Evolutionary conservation across 2,113 vertebrate genomes (phyloP), one percentile per base, ranked within the genome.

Genomic region (Irena cyanogastra): DNA sequence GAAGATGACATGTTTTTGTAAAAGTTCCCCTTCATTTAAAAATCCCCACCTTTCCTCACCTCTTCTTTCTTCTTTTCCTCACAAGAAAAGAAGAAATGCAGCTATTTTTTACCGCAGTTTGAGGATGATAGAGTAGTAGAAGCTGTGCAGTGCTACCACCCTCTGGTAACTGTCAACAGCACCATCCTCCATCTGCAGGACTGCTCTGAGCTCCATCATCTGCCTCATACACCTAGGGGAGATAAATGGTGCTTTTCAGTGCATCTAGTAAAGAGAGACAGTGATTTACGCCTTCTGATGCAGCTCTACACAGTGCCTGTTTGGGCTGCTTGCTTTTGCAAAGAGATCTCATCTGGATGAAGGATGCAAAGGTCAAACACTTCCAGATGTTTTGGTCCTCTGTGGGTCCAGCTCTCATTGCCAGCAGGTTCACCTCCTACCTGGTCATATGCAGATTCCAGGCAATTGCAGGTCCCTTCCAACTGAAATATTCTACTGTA

Each of bases 71-170:
- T 44, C 21, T 88, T 90, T 88, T 80, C 37, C 26, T 90, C 53
- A 57, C 28, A 83, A 83, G 53, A 77, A 79, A 79, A 42, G 8
- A 82, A 68, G 41, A 93, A 42, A 16, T 5, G 4, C 39, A 60
- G 47, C 45, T 59, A 41, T 35, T 76, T 95, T 60, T 87, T 47
- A 26, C 44, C 3, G 6, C 54, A 10, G 41, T 39, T 87, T 76
- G 57, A 68, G 16, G 17, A 72, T 33, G 15, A 39, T 9, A 85
- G 41, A 61, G 49, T 10, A 57, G 28, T 10, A 78, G 64, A 45
- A 63, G 66, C 79, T 93, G 68, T 92, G 71, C 71, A 24, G 75
- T 93, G 85, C 94, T 96, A 90, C 95, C 95, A 86, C 93, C 95
- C 71, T 88, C 93, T 92, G 95, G 94, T 47, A 68, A 63, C 44